Percentiles rank a stretch among this genome's conserved stretches.
phyloP scores from a whole-genome alignment of 2,113 vertebrate genomes.

The Podilymbus podiceps region DNA sequence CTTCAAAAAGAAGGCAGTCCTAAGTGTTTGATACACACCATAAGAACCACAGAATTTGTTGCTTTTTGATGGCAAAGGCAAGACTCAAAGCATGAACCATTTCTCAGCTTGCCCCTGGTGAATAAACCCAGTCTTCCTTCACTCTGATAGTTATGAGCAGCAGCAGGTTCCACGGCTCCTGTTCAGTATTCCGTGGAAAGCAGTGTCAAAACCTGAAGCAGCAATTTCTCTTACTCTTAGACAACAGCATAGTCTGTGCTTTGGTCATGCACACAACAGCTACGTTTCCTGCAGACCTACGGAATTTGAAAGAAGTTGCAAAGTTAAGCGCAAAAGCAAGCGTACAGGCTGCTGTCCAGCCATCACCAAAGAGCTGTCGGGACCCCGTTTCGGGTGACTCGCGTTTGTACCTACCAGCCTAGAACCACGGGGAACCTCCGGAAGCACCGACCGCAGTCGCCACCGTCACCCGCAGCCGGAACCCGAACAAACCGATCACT shows the following conservation, averaged over 20 bases:
- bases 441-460: neutral
- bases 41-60: neutral
- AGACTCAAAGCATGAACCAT: neutral
- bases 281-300: fast-evolving
- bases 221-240: fast-evolving
- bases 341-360: fast-evolving
- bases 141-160: fast-evolving
- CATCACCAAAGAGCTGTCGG: fast-evolving
- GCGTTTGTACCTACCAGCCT: neutral
- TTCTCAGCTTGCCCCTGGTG: neutral
- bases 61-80: neutral
- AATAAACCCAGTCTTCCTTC: neutral
- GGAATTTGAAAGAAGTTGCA: fast-evolving
- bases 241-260: neutral
- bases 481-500: no score
- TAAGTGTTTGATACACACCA: fast-evolving
- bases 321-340: no score
- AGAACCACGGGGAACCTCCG: neutral
- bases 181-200: neutral
- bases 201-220: fast-evolving
- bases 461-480: no score
- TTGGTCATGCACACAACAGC: fast-evolving
- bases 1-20: neutral
- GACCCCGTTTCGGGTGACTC: no score
- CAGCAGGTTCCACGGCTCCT: neutral